Base-by-base conservation (phyloP, 2,113 vertebrate species). In the Tautogolabrus adspersus region DNA sequence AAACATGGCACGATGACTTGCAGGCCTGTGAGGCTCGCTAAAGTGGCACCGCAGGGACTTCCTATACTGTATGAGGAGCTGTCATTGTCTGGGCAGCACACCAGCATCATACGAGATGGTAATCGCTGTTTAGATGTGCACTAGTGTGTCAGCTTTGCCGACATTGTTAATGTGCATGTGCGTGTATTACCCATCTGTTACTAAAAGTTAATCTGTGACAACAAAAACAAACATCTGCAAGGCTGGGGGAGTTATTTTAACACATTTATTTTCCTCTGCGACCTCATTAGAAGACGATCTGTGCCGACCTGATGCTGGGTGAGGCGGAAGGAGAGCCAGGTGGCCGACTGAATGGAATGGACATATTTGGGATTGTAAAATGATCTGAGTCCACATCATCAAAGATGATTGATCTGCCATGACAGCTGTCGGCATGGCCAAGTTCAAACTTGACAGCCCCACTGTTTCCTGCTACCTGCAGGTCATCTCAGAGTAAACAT, bases 181-280 rank as follows among this genome's bases (percentile, higher is more conserved):
- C 19, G 40, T 56, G 82, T 74, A 77, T 89, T 81, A 80, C 79
- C 88, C 89, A 92, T 93, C 91, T 93, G 86, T 76, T 82, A 72
- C 61, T 82, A 69, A 80, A 90, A 84, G 83, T 76, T 84, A 81
- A 83, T 88, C 71, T 70, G 75, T 79, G 73, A 82, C 55, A 80
- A 87, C 86, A 87, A 83, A 84, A 84, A 92, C 86, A 74, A 90
- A 84, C 90, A 91, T 91, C 87, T 90, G 83, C 84, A 88, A 73
- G 42, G 69, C 82, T 77, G 42, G 19, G 8, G 77, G 57, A 72
- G 64, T 72, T 65, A 57, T 81, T 70, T 63, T 51, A 76, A 61
- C 67, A 47, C 30, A 77, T 70, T 30, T 22, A n/a, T 72, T 85
- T 77, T 61, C 13, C 42, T 58, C 46, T 76, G 60, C 23, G 57